Evolutionary conservation across 2,113 vertebrate genomes (phyloP).

Genomic region (Eublepharis macularius): DNA sequence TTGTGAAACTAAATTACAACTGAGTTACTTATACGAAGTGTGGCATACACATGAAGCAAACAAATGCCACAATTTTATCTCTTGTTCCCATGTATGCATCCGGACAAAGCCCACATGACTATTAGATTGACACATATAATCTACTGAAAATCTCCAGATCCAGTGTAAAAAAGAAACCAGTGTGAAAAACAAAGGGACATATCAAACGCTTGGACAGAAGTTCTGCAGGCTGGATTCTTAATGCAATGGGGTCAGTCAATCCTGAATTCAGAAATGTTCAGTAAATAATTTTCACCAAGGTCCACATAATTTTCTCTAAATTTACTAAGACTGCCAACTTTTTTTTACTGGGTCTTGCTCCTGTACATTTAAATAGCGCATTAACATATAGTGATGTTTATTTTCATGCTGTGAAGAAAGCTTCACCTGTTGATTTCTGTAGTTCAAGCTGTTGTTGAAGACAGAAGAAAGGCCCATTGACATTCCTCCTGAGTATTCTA

Average conservation of each 20-base stretch:
- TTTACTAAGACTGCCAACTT: neutral
- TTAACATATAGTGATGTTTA: neutral
- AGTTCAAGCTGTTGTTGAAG: neutral
- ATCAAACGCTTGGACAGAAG: slow-evolving; percentile 3
- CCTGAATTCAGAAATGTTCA: neutral
- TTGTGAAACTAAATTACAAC: neutral
- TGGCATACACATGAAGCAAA: neutral
- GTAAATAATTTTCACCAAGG: neutral
- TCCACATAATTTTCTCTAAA: neutral
- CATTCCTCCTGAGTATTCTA: neutral
- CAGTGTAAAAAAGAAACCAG: neutral
- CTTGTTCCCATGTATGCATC: neutral
- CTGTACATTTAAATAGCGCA: neutral
- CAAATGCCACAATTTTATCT: neutral
- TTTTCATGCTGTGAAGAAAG: neutral
- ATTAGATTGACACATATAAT: neutral
- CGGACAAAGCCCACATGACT: neutral
- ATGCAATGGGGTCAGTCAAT: neutral
- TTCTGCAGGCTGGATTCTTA: neutral
- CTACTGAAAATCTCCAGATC: neutral
- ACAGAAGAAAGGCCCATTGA: neutral
- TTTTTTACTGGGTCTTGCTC: neutral
- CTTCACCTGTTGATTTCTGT: neutral
- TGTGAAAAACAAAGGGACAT: neutral
- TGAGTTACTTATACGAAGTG: neutral